Conservation (phyloP, 2,113 vertebrate genomes). For the Daubentonia madagascariensis region DNA sequence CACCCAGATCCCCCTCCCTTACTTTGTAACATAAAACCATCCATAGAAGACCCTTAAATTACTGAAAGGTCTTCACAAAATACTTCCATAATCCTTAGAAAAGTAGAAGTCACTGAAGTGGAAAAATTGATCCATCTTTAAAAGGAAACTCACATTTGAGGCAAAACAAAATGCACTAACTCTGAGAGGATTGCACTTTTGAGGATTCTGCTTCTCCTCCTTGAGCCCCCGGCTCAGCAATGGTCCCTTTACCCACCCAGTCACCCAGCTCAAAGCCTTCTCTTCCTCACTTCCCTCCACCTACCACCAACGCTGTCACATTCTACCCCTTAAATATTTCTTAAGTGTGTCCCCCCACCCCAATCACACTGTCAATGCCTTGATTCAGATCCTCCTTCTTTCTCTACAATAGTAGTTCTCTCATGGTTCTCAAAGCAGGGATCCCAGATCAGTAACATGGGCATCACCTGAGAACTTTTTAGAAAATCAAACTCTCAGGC, state of each 20-base stretch:
- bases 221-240: neutral
- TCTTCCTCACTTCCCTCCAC: neutral
- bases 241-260: neutral
- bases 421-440: neutral
- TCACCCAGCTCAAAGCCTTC: neutral
- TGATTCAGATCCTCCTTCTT: neutral
- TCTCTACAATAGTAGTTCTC: neutral
- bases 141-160: neutral
- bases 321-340: neutral
- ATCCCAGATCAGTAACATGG: neutral
- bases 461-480: neutral
- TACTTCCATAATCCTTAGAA: neutral
- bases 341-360: neutral
- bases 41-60: neutral
- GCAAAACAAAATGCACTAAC: neutral
- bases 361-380: neutral
- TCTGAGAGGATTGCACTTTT: neutral
- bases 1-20: neutral
- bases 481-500: neutral
- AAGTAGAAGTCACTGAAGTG: neutral
- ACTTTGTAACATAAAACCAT: neutral
- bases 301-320: neutral
- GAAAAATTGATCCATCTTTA: conserved; percentile 3
- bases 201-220: neutral
- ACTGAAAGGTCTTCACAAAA: conserved; percentile 15